phyloP scores from a whole-genome alignment of 2,797 vertebrate genomes.

The Apogon talboti region DNA sequence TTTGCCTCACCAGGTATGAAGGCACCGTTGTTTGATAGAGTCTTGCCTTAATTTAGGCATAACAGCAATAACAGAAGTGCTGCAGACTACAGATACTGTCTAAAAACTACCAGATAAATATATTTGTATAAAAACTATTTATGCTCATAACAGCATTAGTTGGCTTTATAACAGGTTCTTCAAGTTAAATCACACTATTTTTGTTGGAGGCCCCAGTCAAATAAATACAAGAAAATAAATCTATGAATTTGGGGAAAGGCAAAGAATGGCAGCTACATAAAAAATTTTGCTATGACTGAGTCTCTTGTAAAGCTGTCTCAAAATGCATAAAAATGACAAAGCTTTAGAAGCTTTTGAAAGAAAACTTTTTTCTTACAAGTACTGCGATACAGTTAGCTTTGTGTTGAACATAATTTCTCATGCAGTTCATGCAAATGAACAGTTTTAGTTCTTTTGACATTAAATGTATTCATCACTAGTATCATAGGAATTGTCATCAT shows the following conservation, averaged over 20 bases:
- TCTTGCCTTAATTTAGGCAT: slow-evolving; percentile 61
- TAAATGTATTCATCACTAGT: slow-evolving; percentile 78
- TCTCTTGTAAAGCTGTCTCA: slow-evolving; percentile 91
- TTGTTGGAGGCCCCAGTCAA: slow-evolving; percentile 72
- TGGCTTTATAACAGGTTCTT: slow-evolving; percentile 69
- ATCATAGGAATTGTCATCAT: slow-evolving; percentile 77
- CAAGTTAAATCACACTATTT: slow-evolving; percentile 66
- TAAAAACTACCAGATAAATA: slow-evolving; percentile 69
- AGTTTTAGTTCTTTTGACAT: slow-evolving; percentile 81
- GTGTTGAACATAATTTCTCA: slow-evolving; percentile 87
- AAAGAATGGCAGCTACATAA: slow-evolving; percentile 91
- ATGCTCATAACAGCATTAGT: slow-evolving; percentile 75
- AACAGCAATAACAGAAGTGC: slow-evolving; percentile 49
- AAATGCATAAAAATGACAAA: slow-evolving; percentile 92
- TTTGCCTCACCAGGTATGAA: slow-evolving; percentile 69
- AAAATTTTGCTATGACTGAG: slow-evolving; percentile 87
- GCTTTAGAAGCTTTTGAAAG: slow-evolving; percentile 90
- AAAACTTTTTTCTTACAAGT: slow-evolving; percentile 86
- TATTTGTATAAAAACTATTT: slow-evolving; percentile 66
- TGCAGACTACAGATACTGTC: slow-evolving; percentile 52
- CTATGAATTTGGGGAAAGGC: slow-evolving; percentile 84
- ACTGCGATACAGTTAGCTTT: slow-evolving; percentile 89
- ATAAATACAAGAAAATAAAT: slow-evolving; percentile 73
- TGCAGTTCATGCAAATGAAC: slow-evolving; percentile 97
- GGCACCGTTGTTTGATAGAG: slow-evolving; percentile 70